Evolutionary conservation across 2,797 vertebrate genomes (phyloP), one percentile per base, ranked within the genome.

Genomic region (Lutjanus argentimaculatus): DNA sequence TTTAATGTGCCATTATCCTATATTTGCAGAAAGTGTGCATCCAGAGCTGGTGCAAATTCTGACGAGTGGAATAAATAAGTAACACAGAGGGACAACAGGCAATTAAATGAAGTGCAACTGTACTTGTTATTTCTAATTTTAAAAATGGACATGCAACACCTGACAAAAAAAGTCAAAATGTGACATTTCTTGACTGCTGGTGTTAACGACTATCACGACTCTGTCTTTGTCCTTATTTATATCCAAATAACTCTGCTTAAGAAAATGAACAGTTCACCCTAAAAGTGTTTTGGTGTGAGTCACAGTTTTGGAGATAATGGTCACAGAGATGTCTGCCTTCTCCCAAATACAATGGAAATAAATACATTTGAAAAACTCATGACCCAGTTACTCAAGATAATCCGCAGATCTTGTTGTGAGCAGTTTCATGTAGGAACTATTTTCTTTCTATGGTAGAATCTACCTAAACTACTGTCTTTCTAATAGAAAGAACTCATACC

Each of bases 91-190:
- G 42, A 63, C 45, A 68, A 59, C 55, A 53, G 63, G 67, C 51
- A 52, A 51, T 67, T 62, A 75, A 62, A 64, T 46, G 11, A 71
- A 52, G 19, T 58, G 73, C 25, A 72, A 42, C 36, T 61, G n/a
- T n/a, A 55, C 12, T 69, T 48, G 36, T 61, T 52, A 45, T 61
- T 52, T 67, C 8, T 63, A 42, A 69, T 63, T 67, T 63, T 21
- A 67, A 67, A 57, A 73, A n/a, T 0, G 17, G 17, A 17, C 21
- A 36, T 45, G 53, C 11, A 72, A 2, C 25, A 2, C 2, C 2
- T 4, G 4, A 30, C 2, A 30, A 30, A 30, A 30, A 30, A 2
- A 30, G 25, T 30, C 55, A 77, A 55, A 70, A 49, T 21, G 19
- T 43, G 42, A 43, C 16, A 61, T 9, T 7, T 46, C 67, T 52